Conservation (phyloP, 2,113 vertebrate species). For the Glaucidium brasilianum region DNA sequence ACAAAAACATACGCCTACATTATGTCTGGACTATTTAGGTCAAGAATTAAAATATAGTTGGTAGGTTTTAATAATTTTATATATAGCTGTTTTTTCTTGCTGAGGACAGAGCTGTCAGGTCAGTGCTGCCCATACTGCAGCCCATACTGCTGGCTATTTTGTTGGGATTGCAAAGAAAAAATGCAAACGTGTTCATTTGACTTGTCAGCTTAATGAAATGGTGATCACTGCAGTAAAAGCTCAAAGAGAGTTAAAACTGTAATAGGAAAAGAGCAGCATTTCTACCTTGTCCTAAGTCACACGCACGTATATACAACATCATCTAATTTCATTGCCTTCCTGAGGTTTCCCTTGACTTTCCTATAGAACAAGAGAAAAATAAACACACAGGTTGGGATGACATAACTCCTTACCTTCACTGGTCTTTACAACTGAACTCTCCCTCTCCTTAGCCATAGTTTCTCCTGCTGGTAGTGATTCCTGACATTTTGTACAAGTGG, state of each 20-base stretch:
- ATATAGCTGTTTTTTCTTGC: neutral
- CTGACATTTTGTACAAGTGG: neutral
- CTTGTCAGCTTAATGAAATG: neutral
- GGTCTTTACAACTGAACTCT: neutral
- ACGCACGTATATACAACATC: fast-evolving
- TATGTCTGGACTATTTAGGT: neutral
- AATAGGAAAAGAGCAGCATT: neutral
- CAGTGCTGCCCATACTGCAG: neutral
- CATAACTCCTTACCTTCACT: neutral
- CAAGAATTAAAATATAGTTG: neutral
- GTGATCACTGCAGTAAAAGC: neutral
- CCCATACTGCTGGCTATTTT: neutral
- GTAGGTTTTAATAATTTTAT: neutral
- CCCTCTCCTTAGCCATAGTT: neutral
- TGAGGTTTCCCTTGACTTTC: neutral
- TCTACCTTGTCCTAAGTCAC: neutral
- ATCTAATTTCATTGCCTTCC: neutral
- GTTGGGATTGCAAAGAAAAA: neutral
- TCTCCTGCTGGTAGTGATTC: neutral
- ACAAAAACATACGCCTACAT: neutral
- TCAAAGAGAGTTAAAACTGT: neutral
- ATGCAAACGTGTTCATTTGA: neutral
- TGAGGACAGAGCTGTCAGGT: neutral
- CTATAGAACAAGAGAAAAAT: neutral
- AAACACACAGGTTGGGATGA: neutral